Conservation (phyloP, 2,113 vertebrate species). For the Colius striatus region DNA sequence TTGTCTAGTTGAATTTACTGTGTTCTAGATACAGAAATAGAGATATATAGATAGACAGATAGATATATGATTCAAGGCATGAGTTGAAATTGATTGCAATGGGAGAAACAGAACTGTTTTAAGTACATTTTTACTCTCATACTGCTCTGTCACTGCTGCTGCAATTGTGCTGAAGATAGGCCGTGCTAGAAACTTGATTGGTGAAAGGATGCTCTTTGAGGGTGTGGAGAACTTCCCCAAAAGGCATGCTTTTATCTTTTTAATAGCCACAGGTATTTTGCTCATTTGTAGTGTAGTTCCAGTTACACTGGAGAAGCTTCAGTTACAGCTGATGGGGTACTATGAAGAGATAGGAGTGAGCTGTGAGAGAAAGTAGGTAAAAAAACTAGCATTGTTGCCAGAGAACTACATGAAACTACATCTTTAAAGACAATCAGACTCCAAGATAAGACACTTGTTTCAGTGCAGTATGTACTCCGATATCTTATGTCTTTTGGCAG, state of each 20-base stretch:
- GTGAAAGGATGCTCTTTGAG: not conserved
- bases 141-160: not conserved
- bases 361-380: not conserved
- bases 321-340: not conserved
- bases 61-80: not conserved
- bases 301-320: not conserved
- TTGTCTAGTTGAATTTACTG: not conserved
- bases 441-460: not conserved
- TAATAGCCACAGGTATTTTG: not conserved
- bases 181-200: not conserved
- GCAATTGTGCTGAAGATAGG: not conserved
- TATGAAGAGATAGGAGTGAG: not conserved
- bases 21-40: no score
- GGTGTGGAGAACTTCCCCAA: not conserved
- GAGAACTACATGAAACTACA: not conserved
- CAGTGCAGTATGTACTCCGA: not conserved
- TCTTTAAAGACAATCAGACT: not conserved
- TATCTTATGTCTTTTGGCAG: not conserved
- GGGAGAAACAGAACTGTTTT: not conserved
- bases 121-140: not conserved
- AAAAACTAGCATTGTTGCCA: not conserved
- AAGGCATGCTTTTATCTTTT: not conserved
- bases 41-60: no score
- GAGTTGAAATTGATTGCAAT: not conserved
- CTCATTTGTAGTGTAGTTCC: not conserved